phyloP scores from a whole-genome alignment of 2,888 invertebrate genomes.

The Spilosoma lubricipeda region DNA sequence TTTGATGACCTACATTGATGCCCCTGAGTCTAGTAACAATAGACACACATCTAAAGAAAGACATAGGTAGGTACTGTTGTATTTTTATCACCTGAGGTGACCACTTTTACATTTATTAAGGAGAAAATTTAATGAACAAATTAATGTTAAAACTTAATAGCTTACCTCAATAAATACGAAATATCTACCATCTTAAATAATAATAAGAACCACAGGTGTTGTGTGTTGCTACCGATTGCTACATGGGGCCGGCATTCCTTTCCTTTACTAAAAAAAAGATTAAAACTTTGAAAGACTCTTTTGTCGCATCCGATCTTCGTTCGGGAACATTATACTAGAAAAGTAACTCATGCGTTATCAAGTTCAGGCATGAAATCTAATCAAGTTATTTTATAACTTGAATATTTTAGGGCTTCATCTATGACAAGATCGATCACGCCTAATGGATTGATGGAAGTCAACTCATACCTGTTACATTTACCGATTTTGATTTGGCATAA shows the following conservation, averaged over 20 bases:
- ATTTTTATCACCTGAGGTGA: too few relatives aligned
- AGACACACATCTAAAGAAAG: too few relatives aligned
- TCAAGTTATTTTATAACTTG: constrained; percentile 42
- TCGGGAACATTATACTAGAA: constrained; percentile 43
- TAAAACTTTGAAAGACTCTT: constrained; percentile 51
- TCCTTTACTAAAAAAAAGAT: constrained; percentile 35
- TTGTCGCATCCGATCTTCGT: constrained; percentile 57
- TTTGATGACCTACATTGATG: too few relatives aligned
- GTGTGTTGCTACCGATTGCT: constrained; percentile 57
- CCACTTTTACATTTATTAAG: too few relatives aligned
- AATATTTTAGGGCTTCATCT: constrained; percentile 46
- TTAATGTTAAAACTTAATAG: constrained; percentile 1
- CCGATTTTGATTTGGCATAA: neutral
- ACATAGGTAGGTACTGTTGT: too few relatives aligned
- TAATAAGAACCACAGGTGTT: constrained; percentile 64
- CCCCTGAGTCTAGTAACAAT: too few relatives aligned
- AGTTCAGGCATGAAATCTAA: constrained; percentile 45
- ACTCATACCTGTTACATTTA: neutral
- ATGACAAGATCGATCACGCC: neutral
- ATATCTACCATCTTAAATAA: constrained; percentile 25
- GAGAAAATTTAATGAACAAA: too few relatives aligned
- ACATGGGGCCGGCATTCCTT: constrained; percentile 58
- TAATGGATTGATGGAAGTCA: neutral
- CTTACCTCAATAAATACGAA: constrained; percentile 15
- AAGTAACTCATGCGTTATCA: constrained; percentile 54